Percentiles rank a stretch among this genome's conserved stretches.
Evolutionary conservation across 2,888 invertebrate species (phyloP).

Genomic region (Drosophila neutralis): DNA sequence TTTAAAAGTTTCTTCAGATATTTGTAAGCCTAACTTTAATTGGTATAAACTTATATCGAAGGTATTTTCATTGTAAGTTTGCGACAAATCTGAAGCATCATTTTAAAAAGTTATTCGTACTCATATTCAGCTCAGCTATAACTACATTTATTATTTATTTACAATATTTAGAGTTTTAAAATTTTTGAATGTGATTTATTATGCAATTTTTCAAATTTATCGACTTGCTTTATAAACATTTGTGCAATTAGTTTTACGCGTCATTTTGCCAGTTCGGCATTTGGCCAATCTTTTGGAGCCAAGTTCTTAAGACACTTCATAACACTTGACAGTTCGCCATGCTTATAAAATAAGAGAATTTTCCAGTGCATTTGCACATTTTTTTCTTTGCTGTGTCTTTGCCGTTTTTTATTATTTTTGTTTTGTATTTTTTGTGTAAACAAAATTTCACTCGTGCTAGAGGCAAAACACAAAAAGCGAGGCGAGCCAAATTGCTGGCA

Average conservation of each 20-base stretch:
- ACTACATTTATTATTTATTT: neutral
- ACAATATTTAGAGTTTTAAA: neutral
- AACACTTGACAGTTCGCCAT: conserved; percentile 42
- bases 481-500: conserved; percentile 38
- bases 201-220: neutral
- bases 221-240: conserved; percentile 38
- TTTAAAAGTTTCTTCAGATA: neutral
- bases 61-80: neutral
- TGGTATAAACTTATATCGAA: neutral
- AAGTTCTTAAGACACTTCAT: conserved; percentile 60
- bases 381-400: conserved; percentile 6
- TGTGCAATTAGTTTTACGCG: conserved; percentile 68
- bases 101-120: neutral
- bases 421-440: conserved; percentile 35
- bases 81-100: neutral
- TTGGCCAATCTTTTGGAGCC: conserved; percentile 52
- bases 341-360: conserved; percentile 30
- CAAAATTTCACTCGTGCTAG: conserved; percentile 35
- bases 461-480: conserved; percentile 22
- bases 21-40: neutral
- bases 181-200: neutral
- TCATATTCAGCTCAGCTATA: neutral
- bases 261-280: conserved; percentile 63
- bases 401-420: neutral
- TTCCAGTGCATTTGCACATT: conserved; percentile 23